phyloP scores from a whole-genome alignment of 1,140 invertebrate species.

The Armadillidium nasatum region DNA sequence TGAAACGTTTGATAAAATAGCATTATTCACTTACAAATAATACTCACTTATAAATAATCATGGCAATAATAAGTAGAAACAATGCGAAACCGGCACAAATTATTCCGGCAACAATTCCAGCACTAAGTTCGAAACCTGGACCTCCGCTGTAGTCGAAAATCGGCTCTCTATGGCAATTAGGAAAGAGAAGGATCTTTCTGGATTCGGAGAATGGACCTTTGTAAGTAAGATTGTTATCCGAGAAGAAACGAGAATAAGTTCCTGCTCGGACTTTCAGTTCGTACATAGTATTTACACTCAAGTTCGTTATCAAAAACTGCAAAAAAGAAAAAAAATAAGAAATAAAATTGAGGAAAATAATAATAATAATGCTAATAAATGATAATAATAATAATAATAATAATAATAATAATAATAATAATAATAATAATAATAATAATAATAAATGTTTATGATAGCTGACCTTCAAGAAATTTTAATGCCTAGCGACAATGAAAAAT shows the following conservation, averaged over 20 bases:
- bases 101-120: conserved; percentile 66
- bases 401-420: too few relatives aligned
- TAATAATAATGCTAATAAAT: too few relatives aligned
- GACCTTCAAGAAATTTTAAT: too few relatives aligned
- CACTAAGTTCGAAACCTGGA: conserved; percentile 61
- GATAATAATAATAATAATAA: too few relatives aligned
- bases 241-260: conserved; percentile 63
- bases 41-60: conserved; percentile 72
- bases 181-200: conserved; percentile 60
- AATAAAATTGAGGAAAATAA: neutral
- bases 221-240: conserved; percentile 55
- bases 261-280: conserved; percentile 68
- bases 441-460: too few relatives aligned
- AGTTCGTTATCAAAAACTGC: conserved; percentile 66
- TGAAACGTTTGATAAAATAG: too few relatives aligned
- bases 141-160: conserved; percentile 51
- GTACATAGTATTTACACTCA: conserved; percentile 68
- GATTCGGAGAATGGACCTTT: conserved; percentile 62
- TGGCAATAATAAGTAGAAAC: conserved; percentile 63
- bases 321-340: conserved; percentile 46
- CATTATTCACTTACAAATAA: too few relatives aligned
- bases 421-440: too few relatives aligned
- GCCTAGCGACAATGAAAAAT: too few relatives aligned
- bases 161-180: conserved; percentile 55
- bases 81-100: conserved; percentile 68